Evolutionary conservation across 2,888 invertebrate species (phyloP).

Genomic region (Cordylochernes scorpioides): DNA sequence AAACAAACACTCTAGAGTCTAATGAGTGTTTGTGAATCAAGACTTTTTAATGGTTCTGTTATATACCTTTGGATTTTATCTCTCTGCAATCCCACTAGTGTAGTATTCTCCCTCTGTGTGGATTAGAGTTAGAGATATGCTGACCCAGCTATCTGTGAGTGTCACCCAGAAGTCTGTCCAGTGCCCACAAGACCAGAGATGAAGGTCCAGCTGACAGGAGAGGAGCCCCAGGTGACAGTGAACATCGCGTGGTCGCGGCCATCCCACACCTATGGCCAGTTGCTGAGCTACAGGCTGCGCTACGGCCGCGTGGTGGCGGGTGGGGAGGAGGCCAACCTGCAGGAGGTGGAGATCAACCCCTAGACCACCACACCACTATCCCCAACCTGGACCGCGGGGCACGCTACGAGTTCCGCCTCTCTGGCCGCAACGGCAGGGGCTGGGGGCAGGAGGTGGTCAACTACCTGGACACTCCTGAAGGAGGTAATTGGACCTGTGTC

Average conservation of each 20-base stretch:
- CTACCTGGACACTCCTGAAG: conserved; percentile 75
- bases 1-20: too few species aligned
- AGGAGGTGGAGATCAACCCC: conserved; percentile 13
- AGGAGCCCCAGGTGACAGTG: conserved; percentile 60
- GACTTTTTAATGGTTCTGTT: too few species aligned
- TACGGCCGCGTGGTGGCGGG: conserved; percentile 39
- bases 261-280: conserved; percentile 56
- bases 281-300: conserved; percentile 56
- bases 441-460: conserved; percentile 79
- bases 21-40: too few species aligned
- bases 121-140: too few species aligned
- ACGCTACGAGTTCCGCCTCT: conserved; percentile 84
- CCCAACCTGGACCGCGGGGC: conserved; percentile 47
- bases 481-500: conserved; percentile 23
- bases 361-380: conserved; percentile 9
- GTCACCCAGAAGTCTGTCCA: too few species aligned
- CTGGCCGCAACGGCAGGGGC: conserved; percentile 79
- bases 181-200: conserved; percentile 26
- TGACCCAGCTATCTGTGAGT: too few species aligned
- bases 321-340: conserved; percentile 8
- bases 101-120: too few species aligned
- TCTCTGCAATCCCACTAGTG: too few species aligned
- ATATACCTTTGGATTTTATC: too few species aligned
- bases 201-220: conserved; percentile 41
- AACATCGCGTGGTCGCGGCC: conserved; percentile 81